phyloP scores from a whole-genome alignment of 2,888 invertebrate genomes.

The Diarsia dahlii region DNA sequence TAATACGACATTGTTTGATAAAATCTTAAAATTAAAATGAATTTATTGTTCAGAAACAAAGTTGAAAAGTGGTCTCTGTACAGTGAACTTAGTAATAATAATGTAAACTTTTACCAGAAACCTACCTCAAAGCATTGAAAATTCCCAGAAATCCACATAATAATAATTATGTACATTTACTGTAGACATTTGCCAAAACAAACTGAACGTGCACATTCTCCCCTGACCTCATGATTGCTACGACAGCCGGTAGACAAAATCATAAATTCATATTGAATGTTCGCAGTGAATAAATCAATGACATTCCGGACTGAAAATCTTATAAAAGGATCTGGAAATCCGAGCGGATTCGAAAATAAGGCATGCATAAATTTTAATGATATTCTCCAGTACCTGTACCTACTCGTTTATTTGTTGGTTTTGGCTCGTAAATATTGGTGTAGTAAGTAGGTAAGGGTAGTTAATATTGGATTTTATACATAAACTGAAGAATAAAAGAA shows the following conservation, averaged over 20 bases:
- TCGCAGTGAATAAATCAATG: constrained; percentile 29
- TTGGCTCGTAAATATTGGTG: neutral
- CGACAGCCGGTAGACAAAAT: constrained; percentile 17
- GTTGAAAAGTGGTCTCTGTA: too few species aligned
- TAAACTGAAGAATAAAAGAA: neutral
- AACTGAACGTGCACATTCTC: neutral
- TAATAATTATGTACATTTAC: neutral
- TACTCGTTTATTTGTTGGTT: neutral
- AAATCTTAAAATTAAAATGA: neutral
- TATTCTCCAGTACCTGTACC: neutral
- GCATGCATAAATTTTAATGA: constrained; percentile 13
- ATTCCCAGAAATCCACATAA: neutral
- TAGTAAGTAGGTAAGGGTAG: neutral
- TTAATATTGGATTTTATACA: neutral
- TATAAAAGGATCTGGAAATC: constrained; percentile 11
- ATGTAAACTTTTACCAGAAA: neutral
- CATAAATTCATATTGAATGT: constrained; percentile 43
- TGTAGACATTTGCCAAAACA: neutral
- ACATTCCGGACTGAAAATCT: constrained; percentile 25
- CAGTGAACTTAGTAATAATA: too few species aligned
- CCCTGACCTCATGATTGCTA: constrained; percentile 10
- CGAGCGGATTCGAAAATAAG: neutral
- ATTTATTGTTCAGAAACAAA: neutral
- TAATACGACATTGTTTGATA: constrained; percentile 4
- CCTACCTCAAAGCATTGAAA: neutral